phyloP scores from a whole-genome alignment of 2,797 vertebrate genomes.

The Onychomys torridus region DNA sequence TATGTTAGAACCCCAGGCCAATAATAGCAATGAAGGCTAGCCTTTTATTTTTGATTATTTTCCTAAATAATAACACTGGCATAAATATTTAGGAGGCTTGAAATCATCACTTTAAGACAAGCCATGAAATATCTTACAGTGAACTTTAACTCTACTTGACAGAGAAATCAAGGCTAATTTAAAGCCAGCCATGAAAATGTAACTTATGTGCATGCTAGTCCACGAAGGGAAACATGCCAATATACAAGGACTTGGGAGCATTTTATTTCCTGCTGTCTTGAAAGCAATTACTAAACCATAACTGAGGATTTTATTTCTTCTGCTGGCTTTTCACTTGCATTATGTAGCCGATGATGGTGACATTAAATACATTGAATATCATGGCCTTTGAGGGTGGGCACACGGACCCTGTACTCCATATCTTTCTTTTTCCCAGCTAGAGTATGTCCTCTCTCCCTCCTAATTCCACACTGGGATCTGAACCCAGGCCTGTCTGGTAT shows the following conservation, averaged over 20 bases:
- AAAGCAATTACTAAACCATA: constrained; percentile 37
- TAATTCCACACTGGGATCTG: neutral
- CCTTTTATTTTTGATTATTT: neutral
- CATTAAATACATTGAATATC: neutral
- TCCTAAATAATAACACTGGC: neutral
- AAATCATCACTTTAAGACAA: constrained; percentile 50
- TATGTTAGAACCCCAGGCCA: neutral
- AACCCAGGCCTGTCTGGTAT: neutral
- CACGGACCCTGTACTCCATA: rapidly evolving
- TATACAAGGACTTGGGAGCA: neutral
- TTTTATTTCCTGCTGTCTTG: constrained; percentile 26
- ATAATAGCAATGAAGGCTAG: neutral
- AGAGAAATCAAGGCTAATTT: constrained; percentile 34
- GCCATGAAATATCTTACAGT: neutral
- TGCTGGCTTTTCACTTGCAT: neutral
- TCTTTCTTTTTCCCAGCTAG: neutral
- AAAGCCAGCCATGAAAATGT: neutral
- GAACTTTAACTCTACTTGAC: constrained; percentile 45
- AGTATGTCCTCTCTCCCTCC: neutral
- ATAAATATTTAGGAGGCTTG: constrained; percentile 44
- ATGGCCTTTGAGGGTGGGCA: neutral
- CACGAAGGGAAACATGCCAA: constrained; percentile 22
- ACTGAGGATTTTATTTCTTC: neutral
- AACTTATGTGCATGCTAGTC: neutral
- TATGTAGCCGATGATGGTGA: neutral